Evolutionary conservation across 2,888 invertebrate species (phyloP).

Genomic region (Drosophila cracens): DNA sequence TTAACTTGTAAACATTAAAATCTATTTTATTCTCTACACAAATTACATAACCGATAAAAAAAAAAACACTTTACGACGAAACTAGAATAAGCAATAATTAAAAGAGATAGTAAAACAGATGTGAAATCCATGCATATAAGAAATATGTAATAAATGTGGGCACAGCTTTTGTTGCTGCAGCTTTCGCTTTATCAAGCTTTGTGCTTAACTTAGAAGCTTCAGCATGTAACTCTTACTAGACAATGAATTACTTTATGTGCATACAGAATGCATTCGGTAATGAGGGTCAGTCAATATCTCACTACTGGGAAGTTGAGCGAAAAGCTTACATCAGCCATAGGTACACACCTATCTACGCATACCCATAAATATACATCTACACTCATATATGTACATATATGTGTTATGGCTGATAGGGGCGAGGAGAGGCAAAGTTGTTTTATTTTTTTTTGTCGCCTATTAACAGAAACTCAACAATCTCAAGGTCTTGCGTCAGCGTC

Average conservation of each 20-base stretch:
- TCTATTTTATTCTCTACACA: not conserved
- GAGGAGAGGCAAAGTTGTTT: constrained; percentile 9
- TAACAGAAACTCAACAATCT: constrained; percentile 37
- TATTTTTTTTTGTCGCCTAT: not conserved
- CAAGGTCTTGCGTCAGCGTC: constrained; percentile 65
- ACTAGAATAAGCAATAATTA: not conserved
- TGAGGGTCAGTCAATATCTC: not conserved
- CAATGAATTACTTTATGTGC: not conserved
- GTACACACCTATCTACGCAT: constrained; percentile 4
- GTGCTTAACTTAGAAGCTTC: too few species aligned
- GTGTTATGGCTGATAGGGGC: not conserved
- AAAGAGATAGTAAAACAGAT: not conserved
- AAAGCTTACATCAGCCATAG: not conserved
- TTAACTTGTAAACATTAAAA: not conserved
- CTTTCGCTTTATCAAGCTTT: too few species aligned
- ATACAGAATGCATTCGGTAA: not conserved
- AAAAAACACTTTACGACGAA: not conserved
- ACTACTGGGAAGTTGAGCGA: not conserved
- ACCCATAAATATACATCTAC: constrained; percentile 2
- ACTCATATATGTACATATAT: not conserved
- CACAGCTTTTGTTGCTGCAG: too few species aligned
- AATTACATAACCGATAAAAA: not conserved
- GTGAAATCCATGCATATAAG: too few species aligned
- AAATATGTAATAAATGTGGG: too few species aligned
- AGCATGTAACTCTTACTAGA: not conserved